A percentile compares a stretch with the other conserved stretches of the same genome.
These are phyloP conservation scores for Amiota minor DNA, from an alignment of 2,888 invertebrate genomes.

Conservation along the genomic window DNA sequence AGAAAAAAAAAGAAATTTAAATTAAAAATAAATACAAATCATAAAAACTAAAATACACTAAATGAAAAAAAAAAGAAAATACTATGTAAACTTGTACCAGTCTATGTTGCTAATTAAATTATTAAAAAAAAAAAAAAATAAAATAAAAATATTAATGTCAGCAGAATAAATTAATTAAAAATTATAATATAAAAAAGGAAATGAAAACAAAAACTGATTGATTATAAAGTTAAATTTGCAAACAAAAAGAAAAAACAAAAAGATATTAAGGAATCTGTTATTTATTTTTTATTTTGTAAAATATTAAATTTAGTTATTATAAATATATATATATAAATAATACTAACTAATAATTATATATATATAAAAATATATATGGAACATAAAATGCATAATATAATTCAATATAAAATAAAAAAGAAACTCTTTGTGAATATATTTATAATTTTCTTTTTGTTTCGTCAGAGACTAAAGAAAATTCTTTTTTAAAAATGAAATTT, in stretches of 20 bases:
- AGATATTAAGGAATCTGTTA: slow-evolving; percentile 61
- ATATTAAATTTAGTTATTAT: slow-evolving; percentile 44
- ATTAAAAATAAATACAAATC: slow-evolving; percentile 24
- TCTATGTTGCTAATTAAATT: neutral
- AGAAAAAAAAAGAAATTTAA: neutral
- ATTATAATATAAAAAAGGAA: slow-evolving; percentile 20
- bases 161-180: neutral
- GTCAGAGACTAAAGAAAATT: slow-evolving; percentile 12
- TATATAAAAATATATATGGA: slow-evolving; percentile 22
- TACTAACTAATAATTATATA: slow-evolving; percentile 43
- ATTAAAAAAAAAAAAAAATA: slow-evolving; percentile 3
- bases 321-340: slow-evolving; percentile 55
- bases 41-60: slow-evolving; percentile 12
- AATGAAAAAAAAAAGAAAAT: slow-evolving; percentile 39
- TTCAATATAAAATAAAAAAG: slow-evolving; percentile 43
- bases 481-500: slow-evolving; percentile 26
- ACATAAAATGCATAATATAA: slow-evolving; percentile 49
- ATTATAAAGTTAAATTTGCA: slow-evolving; percentile 28
- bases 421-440: slow-evolving; percentile 33
- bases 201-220: neutral
- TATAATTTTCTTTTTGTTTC: slow-evolving; percentile 19
- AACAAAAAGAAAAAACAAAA: slow-evolving; percentile 1
- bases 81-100: slow-evolving; percentile 24
- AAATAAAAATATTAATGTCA: neutral
- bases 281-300: slow-evolving; percentile 63